phyloP scores from a whole-genome alignment of 2,888 invertebrate species.

The Arrhopalites spinosus region DNA sequence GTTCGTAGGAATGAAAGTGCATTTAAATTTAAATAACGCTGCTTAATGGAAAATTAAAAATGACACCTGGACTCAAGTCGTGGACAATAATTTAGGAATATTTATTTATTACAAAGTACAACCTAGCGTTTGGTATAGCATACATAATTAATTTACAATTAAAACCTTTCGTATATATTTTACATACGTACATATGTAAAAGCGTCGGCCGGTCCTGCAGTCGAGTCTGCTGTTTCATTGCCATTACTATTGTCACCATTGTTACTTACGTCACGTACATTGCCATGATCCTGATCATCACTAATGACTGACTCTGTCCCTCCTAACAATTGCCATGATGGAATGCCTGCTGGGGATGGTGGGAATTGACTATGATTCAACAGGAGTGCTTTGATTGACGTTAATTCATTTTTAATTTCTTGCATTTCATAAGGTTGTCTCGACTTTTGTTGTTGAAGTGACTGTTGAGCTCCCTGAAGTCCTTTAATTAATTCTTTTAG shows the following conservation, averaged over 20 bases:
- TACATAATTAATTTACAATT: no score
- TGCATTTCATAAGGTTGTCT: slow-evolving; percentile 62
- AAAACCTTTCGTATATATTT: no score
- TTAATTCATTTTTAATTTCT: slow-evolving; percentile 71
- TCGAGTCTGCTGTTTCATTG: slow-evolving; percentile 34
- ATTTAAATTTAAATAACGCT: no score
- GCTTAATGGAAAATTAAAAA: no score
- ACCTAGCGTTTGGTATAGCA: no score
- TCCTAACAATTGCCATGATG: slow-evolving; percentile 55
- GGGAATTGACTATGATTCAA: slow-evolving; percentile 62
- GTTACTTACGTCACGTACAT: slow-evolving; percentile 23
- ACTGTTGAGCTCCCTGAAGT: slow-evolving; percentile 32
- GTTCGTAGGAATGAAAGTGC: no score
- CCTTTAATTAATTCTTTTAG: slow-evolving; percentile 50
- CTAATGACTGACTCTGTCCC: slow-evolving; percentile 38
- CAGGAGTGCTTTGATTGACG: slow-evolving; percentile 74
- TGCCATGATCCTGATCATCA: slow-evolving; percentile 2
- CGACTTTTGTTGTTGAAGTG: slow-evolving; percentile 5
- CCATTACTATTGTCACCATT: slow-evolving; percentile 36
- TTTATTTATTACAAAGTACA: no score
- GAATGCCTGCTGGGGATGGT: slow-evolving; percentile 49
- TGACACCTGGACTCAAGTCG: no score
- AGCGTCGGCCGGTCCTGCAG: slow-evolving; percentile 3
- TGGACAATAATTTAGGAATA: no score
- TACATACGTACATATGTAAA: no score